Evolutionary conservation across 2,113 vertebrate genomes (phyloP).

Genomic region (Rhea americana): DNA sequence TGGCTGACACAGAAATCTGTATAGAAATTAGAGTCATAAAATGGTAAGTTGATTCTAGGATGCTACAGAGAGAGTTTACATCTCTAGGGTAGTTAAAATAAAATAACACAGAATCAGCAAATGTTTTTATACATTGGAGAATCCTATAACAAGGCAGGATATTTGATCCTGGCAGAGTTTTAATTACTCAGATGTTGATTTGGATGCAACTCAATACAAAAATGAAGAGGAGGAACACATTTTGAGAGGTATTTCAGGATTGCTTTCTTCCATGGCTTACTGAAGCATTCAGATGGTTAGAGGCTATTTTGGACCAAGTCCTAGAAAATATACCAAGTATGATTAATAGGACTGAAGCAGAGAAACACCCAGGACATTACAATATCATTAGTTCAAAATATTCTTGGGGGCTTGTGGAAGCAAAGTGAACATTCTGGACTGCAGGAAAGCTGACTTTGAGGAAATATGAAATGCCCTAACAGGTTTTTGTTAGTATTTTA

Average conservation of each 20-base stretch:
- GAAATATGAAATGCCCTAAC: background rate
- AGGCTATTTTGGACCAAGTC: constrained; percentile 75
- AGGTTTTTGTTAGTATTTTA: constrained; percentile 48
- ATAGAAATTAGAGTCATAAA: constrained; percentile 51
- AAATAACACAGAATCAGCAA: constrained; percentile 58
- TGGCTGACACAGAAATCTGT: constrained; percentile 61
- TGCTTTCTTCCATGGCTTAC: constrained; percentile 69
- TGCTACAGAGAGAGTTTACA: constrained; percentile 13
- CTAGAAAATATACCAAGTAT: constrained; percentile 67
- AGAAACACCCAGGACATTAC: constrained; percentile 46
- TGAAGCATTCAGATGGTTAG: constrained; percentile 72
- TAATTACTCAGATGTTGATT: constrained; percentile 78
- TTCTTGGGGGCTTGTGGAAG: constrained; percentile 31
- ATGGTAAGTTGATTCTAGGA: constrained; percentile 37
- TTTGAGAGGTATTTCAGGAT: constrained; percentile 67
- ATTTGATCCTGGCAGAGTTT: constrained; percentile 77
- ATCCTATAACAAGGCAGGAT: constrained; percentile 45
- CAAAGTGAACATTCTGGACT: constrained; percentile 31
- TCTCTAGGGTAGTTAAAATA: constrained; percentile 45
- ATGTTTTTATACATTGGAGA: constrained; percentile 64
- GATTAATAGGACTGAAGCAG: constrained; percentile 69
- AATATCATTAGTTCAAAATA: constrained; percentile 61
- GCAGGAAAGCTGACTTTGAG: constrained; percentile 52
- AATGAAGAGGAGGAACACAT: constrained; percentile 66
- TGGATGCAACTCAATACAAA: constrained; percentile 65